Conservation (phyloP, 2,888 invertebrate genomes). For the Harpalus rubripes region DNA sequence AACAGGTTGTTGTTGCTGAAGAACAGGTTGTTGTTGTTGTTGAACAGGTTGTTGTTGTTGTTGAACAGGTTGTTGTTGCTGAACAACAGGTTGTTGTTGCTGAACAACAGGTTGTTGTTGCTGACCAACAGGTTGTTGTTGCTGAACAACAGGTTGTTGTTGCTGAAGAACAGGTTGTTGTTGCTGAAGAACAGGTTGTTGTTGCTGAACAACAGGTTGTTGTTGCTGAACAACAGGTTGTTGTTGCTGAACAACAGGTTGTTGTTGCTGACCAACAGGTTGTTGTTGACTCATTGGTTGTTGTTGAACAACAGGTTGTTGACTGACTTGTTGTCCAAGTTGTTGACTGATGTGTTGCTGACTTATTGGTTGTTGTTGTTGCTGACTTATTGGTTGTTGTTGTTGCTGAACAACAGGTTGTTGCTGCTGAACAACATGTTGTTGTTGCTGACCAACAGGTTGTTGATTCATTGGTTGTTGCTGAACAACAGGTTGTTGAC, state of each 20-base stretch:
- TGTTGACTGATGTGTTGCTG: conserved; percentile 63
- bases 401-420: conserved; percentile 46
- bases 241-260: conserved; percentile 2
- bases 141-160: conserved; percentile 12
- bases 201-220: conserved; percentile 56
- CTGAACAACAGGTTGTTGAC: conserved; percentile 59
- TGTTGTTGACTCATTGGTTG: conserved; percentile 67
- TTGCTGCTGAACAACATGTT: conserved; percentile 46
- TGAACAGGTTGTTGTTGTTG: conserved; percentile 19
- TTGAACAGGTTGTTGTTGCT: conserved; percentile 60
- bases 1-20: too few relatives aligned
- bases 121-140: conserved; percentile 64
- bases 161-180: too few relatives aligned
- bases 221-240: not conserved
- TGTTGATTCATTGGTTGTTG: conserved; percentile 4
- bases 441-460: conserved; percentile 38
- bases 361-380: conserved; percentile 27
- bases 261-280: not conserved
- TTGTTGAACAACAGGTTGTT: conserved; percentile 53
- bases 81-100: conserved; percentile 13
- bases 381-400: conserved; percentile 28
- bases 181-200: conserved; percentile 23
- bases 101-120: too few relatives aligned
- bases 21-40: conserved; percentile 57
- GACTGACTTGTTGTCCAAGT: conserved; percentile 64